These are phyloP conservation scores for Brachionus rotundiformis DNA, from an alignment of 1,140 invertebrate species.

Conservation along the genomic window DNA sequence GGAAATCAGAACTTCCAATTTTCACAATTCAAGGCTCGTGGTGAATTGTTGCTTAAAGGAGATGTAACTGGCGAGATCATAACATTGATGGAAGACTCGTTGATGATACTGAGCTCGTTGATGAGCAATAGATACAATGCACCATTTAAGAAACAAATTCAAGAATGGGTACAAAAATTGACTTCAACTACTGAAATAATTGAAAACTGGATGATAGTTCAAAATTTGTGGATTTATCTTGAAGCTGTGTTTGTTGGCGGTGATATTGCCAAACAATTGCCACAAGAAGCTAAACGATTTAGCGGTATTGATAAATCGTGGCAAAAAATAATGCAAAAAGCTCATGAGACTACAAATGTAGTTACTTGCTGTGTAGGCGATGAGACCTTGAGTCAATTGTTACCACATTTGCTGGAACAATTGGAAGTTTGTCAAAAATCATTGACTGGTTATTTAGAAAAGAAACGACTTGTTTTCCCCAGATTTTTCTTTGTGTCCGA, in stretches of 20 bases:
- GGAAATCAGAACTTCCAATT: conserved; percentile 88
- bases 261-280: conserved; percentile 65
- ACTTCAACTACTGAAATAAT: conserved; percentile 62
- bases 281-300: conserved; percentile 69
- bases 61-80: conserved; percentile 91
- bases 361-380: conserved; percentile 93
- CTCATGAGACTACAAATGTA: conserved; percentile 89
- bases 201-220: conserved; percentile 62
- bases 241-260: conserved; percentile 65
- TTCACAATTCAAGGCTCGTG: conserved; percentile 88
- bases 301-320: conserved; percentile 96
- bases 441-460: conserved; percentile 90
- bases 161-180: conserved; percentile 62
- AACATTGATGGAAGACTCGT: conserved; percentile 86
- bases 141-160: conserved; percentile 63
- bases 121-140: conserved; percentile 76
- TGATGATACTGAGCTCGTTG: conserved; percentile 89
- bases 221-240: conserved; percentile 64
- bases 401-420: conserved; percentile 93
- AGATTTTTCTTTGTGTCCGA: conserved; percentile 97
- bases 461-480: conserved; percentile 92
- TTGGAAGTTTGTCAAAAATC: conserved; percentile 95
- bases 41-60: conserved; percentile 84
- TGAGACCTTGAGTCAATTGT: conserved; percentile 82
- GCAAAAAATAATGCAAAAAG: conserved; percentile 93